Evolutionary conservation across 2,888 invertebrate genomes (phyloP), one percentile per base, ranked within the genome.

Genomic region (Lagria hirta): DNA sequence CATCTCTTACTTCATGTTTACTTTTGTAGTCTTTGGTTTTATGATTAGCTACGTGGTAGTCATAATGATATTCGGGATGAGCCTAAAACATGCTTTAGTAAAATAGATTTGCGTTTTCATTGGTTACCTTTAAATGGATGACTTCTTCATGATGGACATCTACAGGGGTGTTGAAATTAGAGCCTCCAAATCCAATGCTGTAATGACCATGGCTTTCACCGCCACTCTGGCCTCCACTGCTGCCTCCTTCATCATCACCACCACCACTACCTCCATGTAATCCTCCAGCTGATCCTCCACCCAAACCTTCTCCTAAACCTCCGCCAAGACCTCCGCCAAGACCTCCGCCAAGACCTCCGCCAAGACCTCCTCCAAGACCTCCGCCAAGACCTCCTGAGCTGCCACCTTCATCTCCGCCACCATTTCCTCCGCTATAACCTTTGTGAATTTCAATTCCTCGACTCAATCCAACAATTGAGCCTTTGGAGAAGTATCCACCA

Each of bases 1-100:
- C 69, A 17, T 69, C 66, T 14, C 69, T 57, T n/a, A 53, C 58
- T 52, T 69, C 69, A 27, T 68, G 61, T 48, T 69, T 64, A 50
- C 58, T 62, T 51, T 67, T 66, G 61, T 56, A 62, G 51, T 65
- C 68, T 38, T 68, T 61, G 37, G 57, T 57, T 34, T 68, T 61
- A 41, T 62, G 62, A 43, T 68, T 66, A 13, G 57, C 61, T 34
- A 69, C 64, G 36, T 65, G 60, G 51, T 64, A 69, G 23, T 65
- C 64, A 52, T 65, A 69, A 38, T 67, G 64, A 54, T 62, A 69
- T 52, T 66, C 64, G 2, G 69, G 68, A 45, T 66, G 61, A 8
- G 67, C 68, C 68, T 69, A 33, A 20, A 42, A 35, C 7, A 37
- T 29, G 4, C 3, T 8, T 29, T 15, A 16, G 3, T 3, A 14